A percentile compares a stretch with the other conserved stretches of the same genome.
Evolutionary conservation across 2,113 vertebrate genomes (phyloP).

Genomic region (Blennius ocellaris): DNA sequence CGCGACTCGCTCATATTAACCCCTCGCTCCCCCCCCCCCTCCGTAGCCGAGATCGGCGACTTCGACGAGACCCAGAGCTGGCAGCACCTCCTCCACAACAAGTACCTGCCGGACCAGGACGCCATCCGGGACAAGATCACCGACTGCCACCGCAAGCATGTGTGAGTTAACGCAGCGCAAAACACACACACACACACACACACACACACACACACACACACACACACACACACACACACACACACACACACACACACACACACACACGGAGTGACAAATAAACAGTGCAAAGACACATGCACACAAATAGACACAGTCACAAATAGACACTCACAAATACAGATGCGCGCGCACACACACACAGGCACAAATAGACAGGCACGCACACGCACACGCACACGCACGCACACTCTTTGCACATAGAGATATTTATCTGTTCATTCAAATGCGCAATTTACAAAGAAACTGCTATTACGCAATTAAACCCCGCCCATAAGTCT

Average conservation of each 20-base stretch:
- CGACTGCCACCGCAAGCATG: constrained; percentile 80
- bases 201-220: neutral
- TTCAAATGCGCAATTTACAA: constrained; percentile 18
- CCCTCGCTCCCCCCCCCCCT: neutral
- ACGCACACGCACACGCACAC: too few species aligned
- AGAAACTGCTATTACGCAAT: constrained; percentile 33
- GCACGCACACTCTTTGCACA: neutral
- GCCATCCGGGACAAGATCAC: constrained; percentile 93
- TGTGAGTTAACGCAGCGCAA: constrained; percentile 56
- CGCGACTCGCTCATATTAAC: neutral
- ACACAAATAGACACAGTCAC: neutral
- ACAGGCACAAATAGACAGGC: neutral
- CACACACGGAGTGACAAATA: too few species aligned
- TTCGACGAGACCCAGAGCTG: constrained; percentile 93
- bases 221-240: neutral
- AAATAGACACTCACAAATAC: too few species aligned
- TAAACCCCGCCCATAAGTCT: constrained; percentile 31
- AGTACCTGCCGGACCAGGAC: constrained; percentile 95
- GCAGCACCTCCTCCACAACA: constrained; percentile 94
- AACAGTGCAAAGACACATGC: neutral
- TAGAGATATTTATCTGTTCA: constrained; percentile 58
- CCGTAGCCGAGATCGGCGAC: constrained; percentile 93
- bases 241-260: too few species aligned
- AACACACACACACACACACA: neutral
- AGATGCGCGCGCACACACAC: constrained; percentile 10